These are phyloP conservation scores for Parapsyche elsis DNA, from an alignment of 1,140 invertebrate species.

Conservation along the genomic window DNA sequence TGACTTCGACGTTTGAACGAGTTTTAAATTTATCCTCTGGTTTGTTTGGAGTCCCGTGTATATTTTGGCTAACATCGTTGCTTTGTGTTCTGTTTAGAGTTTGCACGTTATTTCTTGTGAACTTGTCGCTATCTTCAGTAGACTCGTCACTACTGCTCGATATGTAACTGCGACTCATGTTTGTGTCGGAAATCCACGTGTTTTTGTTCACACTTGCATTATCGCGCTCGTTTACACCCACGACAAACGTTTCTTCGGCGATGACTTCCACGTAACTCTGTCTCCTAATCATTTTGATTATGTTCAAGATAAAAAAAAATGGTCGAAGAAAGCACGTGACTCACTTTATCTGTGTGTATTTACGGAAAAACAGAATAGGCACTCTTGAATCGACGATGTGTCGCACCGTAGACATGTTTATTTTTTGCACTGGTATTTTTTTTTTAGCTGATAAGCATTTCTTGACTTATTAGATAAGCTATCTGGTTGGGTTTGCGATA, in stretches of 20 bases:
- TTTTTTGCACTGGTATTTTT: not conserved
- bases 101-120: not conserved
- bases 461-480: conserved; percentile 17
- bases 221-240: not conserved
- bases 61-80: not conserved
- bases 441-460: conserved; percentile 13
- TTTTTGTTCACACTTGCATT: not conserved
- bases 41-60: not conserved
- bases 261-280: conserved; percentile 53
- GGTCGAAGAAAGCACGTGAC: conserved; percentile 27
- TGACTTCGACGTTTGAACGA: conserved; percentile 21
- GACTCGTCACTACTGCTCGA: conserved; percentile 35
- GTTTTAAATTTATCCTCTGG: not conserved
- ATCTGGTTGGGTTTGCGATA: not conserved
- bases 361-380: not conserved
- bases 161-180: conserved; percentile 34
- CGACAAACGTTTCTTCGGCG: conserved; percentile 40
- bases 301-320: conserved; percentile 19
- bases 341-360: not conserved
- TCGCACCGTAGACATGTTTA: not conserved
- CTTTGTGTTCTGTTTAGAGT: not conserved
- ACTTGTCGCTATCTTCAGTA: not conserved
- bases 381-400: not conserved
- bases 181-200: not conserved
- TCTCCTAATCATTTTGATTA: conserved; percentile 48